Percentiles rank a stretch among this genome's conserved stretches.
Conservation (phyloP, 2,888 invertebrate species). For the Eucera pruinosa region DNA sequence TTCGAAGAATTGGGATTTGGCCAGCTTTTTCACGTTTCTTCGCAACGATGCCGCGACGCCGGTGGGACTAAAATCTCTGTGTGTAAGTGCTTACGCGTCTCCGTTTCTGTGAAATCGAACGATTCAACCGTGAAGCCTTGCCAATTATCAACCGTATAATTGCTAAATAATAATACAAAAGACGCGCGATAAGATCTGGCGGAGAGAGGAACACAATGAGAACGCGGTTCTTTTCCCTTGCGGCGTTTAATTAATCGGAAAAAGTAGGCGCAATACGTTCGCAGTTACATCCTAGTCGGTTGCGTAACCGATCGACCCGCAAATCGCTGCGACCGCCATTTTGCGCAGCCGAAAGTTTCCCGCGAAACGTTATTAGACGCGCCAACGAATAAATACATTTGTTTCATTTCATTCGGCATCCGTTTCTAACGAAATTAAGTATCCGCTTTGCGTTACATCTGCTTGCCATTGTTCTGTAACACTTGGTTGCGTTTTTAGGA, state of each 20-base stretch:
- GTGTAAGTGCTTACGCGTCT: too few species aligned
- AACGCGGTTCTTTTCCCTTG: slow-evolving; percentile 9
- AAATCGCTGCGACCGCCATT: slow-evolving; percentile 29
- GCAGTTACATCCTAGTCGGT: slow-evolving; percentile 49
- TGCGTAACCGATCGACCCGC: slow-evolving; percentile 48
- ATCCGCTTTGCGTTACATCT: too few species aligned
- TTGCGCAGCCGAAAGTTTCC: neutral
- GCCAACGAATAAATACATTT: too few species aligned
- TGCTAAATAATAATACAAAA: slow-evolving; percentile 26
- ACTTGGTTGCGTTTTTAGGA: too few species aligned
- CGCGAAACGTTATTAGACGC: too few species aligned
- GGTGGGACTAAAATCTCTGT: too few species aligned
- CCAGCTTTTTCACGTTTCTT: too few species aligned
- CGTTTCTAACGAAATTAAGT: too few species aligned
- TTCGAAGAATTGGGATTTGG: too few species aligned
- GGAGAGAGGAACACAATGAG: neutral
- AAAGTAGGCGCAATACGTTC: slow-evolving; percentile 38
- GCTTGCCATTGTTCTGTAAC: too few species aligned
- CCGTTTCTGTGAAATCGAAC: slow-evolving; percentile 7
- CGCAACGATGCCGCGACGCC: too few species aligned
- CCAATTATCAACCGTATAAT: slow-evolving; percentile 26
- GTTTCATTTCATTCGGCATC: too few species aligned
- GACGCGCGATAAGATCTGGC: neutral
- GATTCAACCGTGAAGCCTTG: slow-evolving; percentile 8
- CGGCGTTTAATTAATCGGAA: slow-evolving; percentile 31